Evolutionary conservation across 23 tunicate species (phyloP).

Genomic region (Oikopleura dioica): DNA sequence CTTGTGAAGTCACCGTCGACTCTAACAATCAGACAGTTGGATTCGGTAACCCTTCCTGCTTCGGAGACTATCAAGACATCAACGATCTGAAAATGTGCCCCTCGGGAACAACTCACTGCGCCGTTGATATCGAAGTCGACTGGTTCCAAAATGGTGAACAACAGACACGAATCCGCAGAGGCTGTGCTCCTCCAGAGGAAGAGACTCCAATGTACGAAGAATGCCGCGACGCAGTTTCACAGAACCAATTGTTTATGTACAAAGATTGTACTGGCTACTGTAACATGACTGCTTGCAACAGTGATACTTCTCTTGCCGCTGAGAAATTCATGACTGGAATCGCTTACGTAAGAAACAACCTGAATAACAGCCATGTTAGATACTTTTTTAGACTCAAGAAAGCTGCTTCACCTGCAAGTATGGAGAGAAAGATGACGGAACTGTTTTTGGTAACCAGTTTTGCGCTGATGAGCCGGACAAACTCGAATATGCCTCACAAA

Average conservation of each 20-base stretch:
- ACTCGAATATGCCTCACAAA: neutral
- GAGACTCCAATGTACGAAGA: no score
- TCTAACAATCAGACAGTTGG: neutral
- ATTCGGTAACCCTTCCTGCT: neutral
- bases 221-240: no score
- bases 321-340: no score
- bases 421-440: neutral
- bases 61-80: neutral
- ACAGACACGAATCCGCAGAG: neutral
- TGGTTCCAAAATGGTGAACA: neutral
- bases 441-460: neutral
- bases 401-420: neutral
- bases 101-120: neutral
- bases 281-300: no score
- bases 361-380: no score
- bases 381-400: no score
- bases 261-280: no score
- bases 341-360: no score
- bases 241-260: no score
- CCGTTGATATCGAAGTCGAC: constrained; percentile 5
- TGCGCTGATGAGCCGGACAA: constrained; percentile 10
- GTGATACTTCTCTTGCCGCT: no score
- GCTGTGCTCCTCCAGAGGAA: constrained; percentile 8
- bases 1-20: neutral
- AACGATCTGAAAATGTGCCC: neutral